Percentiles rank a stretch among this genome's conserved stretches.
phyloP scores from a whole-genome alignment of 1,140 invertebrate genomes.

The Rhopalosiphum padi region DNA sequence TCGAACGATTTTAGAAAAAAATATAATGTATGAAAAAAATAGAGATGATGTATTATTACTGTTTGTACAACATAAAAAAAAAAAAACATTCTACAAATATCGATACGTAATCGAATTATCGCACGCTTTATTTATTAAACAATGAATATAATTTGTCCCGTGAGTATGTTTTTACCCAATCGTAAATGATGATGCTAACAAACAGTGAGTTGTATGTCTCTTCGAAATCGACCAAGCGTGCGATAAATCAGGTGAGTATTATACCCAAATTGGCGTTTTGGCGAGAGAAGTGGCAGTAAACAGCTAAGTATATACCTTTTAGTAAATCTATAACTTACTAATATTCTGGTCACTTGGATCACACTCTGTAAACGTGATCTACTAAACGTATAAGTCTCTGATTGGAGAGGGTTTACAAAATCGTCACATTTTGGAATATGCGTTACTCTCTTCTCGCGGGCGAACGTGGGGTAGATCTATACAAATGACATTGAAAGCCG shows the following conservation, averaged over 20 bases:
- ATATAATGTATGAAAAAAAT: not conserved
- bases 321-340: not conserved
- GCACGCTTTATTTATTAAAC: not conserved
- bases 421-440: not conserved
- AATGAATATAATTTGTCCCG: not conserved
- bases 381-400: not conserved
- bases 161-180: not conserved
- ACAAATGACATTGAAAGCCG: not conserved
- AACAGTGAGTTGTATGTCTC: not conserved
- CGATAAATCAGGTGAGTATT: not conserved
- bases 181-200: not conserved
- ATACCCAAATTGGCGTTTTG: not conserved
- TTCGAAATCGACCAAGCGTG: not conserved
- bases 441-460: not conserved
- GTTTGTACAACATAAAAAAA: not conserved
- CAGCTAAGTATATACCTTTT: not conserved
- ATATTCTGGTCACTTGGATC: not conserved
- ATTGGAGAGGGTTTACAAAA: not conserved
- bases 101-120: not conserved
- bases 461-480: not conserved
- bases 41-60: conserved; percentile 14
- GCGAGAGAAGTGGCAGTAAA: not conserved
- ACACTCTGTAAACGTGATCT: not conserved
- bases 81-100: not conserved
- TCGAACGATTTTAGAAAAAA: not conserved